phyloP scores from a whole-genome alignment of 2,113 vertebrate genomes.

The Mormyrus lacerda region DNA sequence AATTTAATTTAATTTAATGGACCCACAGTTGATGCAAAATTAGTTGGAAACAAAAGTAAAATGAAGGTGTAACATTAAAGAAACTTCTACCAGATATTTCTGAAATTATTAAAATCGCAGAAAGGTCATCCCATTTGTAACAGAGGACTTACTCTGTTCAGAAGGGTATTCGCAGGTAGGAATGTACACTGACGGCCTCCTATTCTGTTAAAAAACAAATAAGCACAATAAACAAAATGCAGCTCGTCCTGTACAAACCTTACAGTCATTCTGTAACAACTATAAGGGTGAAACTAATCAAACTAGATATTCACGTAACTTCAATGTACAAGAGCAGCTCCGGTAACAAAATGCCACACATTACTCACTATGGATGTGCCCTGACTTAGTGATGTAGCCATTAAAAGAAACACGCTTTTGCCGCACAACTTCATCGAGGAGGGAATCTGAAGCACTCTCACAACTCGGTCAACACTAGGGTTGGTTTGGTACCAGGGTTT shows the following conservation, averaged over 20 bases:
- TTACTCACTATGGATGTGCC: background rate
- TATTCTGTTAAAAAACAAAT: slow-evolving; percentile 60
- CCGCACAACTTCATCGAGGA: background rate
- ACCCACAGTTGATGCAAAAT: background rate
- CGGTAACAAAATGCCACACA: background rate
- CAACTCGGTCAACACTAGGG: no score
- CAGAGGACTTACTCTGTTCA: slow-evolving; percentile 74
- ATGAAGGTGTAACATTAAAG: background rate
- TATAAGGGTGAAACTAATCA: background rate
- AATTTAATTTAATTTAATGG: background rate
- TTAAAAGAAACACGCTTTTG: background rate
- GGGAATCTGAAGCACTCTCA: background rate
- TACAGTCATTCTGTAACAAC: background rate
- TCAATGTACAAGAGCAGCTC: background rate
- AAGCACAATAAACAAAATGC: background rate
- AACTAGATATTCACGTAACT: background rate
- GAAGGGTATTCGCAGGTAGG: slow-evolving; percentile 82
- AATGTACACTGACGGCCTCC: slow-evolving; percentile 80
- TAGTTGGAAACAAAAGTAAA: background rate
- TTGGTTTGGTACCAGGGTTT: background rate
- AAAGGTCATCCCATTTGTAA: background rate
- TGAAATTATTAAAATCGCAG: background rate
- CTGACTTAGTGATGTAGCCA: background rate
- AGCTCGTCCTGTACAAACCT: background rate
- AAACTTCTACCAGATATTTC: background rate